Percentiles rank a stretch among this genome's conserved stretches.
These are phyloP conservation scores for Lacanobia oleracea DNA, from an alignment of 2,888 invertebrate genomes.

Conservation along the genomic window DNA sequence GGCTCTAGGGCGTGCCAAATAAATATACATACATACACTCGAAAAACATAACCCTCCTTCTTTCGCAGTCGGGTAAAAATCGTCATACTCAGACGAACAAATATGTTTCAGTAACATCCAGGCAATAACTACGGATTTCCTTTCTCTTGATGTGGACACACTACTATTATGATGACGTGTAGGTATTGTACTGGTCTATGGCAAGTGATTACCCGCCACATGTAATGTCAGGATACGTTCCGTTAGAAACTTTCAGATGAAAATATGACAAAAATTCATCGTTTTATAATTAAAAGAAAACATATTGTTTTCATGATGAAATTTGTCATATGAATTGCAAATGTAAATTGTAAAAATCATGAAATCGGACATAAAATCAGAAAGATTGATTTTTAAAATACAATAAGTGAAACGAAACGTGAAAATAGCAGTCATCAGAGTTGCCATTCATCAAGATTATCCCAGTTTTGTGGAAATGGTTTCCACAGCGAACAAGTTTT, in stretches of 20 bases:
- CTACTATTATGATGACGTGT: slow-evolving; percentile 38
- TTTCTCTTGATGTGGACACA: background rate
- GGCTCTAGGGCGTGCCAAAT: too few relatives aligned
- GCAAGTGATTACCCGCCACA: slow-evolving; percentile 30
- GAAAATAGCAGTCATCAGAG: background rate
- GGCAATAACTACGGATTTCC: background rate
- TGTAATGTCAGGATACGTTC: slow-evolving; percentile 18
- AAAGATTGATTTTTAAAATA: background rate
- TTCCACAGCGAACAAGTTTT: background rate
- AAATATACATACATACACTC: too few relatives aligned
- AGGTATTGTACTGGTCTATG: slow-evolving; percentile 34
- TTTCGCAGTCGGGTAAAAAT: too few relatives aligned
- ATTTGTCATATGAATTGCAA: background rate
- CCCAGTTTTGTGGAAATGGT: slow-evolving; percentile 17
- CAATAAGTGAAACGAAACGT: slow-evolving; percentile 26
- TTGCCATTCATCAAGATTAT: slow-evolving; percentile 8
- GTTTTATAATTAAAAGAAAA: background rate
- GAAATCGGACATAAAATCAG: background rate
- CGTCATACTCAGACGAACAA: too few relatives aligned
- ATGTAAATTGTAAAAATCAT: background rate
- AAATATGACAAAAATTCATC: background rate
- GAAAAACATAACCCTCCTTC: too few relatives aligned
- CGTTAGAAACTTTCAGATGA: background rate
- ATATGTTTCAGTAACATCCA: too few relatives aligned
- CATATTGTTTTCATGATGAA: background rate